phyloP scores from a whole-genome alignment of 2,113 vertebrate genomes.

The Eulemur macaco region DNA sequence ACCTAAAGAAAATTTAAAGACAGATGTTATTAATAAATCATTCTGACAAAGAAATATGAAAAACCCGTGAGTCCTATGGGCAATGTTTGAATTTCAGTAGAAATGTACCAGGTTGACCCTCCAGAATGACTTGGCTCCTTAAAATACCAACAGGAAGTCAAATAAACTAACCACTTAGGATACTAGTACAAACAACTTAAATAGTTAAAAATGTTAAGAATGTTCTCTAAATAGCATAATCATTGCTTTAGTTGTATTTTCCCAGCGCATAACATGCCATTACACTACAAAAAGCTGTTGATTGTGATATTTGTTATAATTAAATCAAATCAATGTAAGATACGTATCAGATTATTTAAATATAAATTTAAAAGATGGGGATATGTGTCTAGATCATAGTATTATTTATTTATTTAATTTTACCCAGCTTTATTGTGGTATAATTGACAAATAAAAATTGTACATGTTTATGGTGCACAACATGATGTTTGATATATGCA shows the following conservation, averaged over 20 bases:
- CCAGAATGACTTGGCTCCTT: not conserved
- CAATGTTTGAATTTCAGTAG: not conserved
- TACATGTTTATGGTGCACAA: not conserved
- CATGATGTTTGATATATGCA: not conserved
- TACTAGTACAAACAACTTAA: not conserved
- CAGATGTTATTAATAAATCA: slow-evolving; percentile 16
- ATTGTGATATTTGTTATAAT: not conserved
- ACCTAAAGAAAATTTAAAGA: slow-evolving; percentile 22
- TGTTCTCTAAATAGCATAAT: not conserved
- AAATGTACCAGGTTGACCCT: not conserved
- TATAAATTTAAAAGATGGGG: not conserved
- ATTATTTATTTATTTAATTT: not conserved
- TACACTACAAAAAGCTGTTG: not conserved
- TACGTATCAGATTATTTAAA: not conserved
- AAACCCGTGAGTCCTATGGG: not conserved
- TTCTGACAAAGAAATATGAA: not conserved
- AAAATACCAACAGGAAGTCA: not conserved
- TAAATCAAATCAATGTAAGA: not conserved
- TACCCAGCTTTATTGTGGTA: not conserved
- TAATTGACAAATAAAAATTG: not conserved
- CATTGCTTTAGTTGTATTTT: not conserved
- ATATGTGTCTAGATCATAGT: not conserved
- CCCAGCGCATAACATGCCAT: not conserved
- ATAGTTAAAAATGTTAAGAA: not conserved
- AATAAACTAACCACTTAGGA: not conserved